Percentiles rank a stretch among this genome's conserved stretches.
phyloP scores from a whole-genome alignment of 2,888 invertebrate genomes.

The Spisula solida region DNA sequence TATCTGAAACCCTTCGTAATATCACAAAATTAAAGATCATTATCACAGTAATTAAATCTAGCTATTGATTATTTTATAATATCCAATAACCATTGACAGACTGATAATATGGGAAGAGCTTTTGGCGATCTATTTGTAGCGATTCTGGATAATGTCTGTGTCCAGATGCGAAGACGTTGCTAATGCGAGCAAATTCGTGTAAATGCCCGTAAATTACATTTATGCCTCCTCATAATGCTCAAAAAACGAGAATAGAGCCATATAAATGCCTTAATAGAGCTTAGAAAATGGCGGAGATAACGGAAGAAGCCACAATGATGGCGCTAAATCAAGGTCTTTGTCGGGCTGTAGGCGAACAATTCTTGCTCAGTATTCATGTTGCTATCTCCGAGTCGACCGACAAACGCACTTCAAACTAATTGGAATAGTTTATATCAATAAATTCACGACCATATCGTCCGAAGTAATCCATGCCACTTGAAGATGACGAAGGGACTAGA shows the following conservation, averaged over 20 bases:
- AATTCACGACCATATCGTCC: conserved; percentile 40
- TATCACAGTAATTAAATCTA: conserved; percentile 18
- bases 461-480: conserved; percentile 48
- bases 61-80: conserved; percentile 3
- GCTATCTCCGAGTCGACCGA: conserved; percentile 18
- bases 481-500: conserved; percentile 35
- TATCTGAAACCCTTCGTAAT: not conserved
- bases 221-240: not conserved
- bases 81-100: conserved; percentile 12
- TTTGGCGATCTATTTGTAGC: not conserved
- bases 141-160: not conserved
- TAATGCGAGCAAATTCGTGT: conserved; percentile 4
- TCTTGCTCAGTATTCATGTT: not conserved
- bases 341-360: not conserved
- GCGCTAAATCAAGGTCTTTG: conserved; percentile 28
- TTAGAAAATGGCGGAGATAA: conserved; percentile 24
- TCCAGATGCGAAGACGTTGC: not conserved
- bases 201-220: conserved; percentile 17
- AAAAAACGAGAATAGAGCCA: conserved; percentile 43
- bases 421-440: conserved; percentile 53
- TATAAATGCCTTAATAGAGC: conserved; percentile 49
- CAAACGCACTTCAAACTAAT: conserved; percentile 30
- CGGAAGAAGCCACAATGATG: conserved; percentile 38
- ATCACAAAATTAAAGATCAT: conserved; percentile 13
- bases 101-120: not conserved